A percentile compares a stretch with the other conserved stretches of the same genome.
Conservation (phyloP, 2,797 vertebrate genomes). For the Protosalanx chinensis region DNA sequence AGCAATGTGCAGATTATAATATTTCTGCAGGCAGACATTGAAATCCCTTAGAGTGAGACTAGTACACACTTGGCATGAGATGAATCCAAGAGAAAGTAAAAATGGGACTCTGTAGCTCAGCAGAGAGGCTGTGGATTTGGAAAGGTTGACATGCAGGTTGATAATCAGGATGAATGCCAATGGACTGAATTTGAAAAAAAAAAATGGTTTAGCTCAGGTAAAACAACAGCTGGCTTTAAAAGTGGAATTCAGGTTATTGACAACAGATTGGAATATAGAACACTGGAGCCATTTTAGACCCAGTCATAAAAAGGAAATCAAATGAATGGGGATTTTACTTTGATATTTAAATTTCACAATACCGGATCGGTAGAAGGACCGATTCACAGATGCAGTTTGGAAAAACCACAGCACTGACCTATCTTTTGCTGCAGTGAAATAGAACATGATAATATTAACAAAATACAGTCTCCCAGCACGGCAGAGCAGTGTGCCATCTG, state of each 20-base stretch:
- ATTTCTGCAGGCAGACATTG: constrained; percentile 34
- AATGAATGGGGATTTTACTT: background rate
- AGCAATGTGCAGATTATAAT: constrained; percentile 54
- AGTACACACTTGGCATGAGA: constrained; percentile 58
- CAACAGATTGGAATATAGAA: background rate
- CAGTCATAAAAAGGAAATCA: background rate
- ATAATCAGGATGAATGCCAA: constrained; percentile 37
- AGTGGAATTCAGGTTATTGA: constrained; percentile 3
- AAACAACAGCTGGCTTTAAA: background rate
- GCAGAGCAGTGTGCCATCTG: constrained; percentile 46
- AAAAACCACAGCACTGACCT: constrained; percentile 1
- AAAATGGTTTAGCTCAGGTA: background rate
- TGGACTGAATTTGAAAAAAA: constrained; percentile 16
- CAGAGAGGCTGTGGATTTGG: constrained; percentile 47
- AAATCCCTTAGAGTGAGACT: constrained; percentile 31
- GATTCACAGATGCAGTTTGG: background rate
- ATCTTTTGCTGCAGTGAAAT: constrained; percentile 39
- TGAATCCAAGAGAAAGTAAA: constrained; percentile 42
- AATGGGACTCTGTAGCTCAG: constrained; percentile 28
- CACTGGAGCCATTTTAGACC: background rate
- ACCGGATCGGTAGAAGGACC: background rate
- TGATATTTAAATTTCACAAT: background rate
- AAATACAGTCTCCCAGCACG: constrained; percentile 34
- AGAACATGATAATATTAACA: constrained; percentile 58
- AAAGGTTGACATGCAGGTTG: constrained; percentile 24